Evolutionary conservation across 1,140 invertebrate genomes (phyloP).

Genomic region (Tetramorium parvispinum): DNA sequence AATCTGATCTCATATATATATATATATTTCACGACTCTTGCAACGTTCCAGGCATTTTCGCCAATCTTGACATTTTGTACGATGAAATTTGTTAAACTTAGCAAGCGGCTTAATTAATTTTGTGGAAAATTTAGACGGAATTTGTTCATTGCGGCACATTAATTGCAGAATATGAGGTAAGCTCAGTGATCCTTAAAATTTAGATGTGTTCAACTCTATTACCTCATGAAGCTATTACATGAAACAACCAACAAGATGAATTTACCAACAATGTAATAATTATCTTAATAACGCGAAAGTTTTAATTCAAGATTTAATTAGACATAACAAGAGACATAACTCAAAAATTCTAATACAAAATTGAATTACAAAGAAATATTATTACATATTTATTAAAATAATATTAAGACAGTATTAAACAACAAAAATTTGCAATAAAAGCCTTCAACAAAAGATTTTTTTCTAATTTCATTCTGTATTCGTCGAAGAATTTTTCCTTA

Average conservation of each 20-base stretch:
- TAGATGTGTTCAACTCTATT: background rate
- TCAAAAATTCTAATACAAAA: background rate
- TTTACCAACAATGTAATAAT: background rate
- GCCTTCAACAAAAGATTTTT: background rate
- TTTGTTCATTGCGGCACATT: conserved; percentile 29
- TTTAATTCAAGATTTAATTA: background rate
- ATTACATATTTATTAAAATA: background rate
- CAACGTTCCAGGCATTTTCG: conserved; percentile 23
- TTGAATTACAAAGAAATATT: background rate
- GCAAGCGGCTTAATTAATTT: conserved; percentile 37
- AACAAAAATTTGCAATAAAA: background rate
- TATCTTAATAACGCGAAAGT: background rate
- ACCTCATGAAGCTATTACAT: background rate
- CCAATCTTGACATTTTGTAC: conserved; percentile 14
- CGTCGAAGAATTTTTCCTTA: background rate
- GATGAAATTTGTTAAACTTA: conserved; percentile 19
- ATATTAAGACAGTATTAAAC: background rate
- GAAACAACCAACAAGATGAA: background rate
- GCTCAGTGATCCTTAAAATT: conserved; percentile 10
- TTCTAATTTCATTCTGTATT: background rate
- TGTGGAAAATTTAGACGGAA: conserved; percentile 32
- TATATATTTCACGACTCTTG: conserved; percentile 37
- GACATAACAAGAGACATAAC: background rate
- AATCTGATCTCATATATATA: conserved; percentile 31
- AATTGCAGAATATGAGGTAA: background rate